Percentiles rank a stretch among this genome's conserved stretches.
phyloP scores from a whole-genome alignment of 2,113 vertebrate genomes.

The Parotia lawesii region DNA sequence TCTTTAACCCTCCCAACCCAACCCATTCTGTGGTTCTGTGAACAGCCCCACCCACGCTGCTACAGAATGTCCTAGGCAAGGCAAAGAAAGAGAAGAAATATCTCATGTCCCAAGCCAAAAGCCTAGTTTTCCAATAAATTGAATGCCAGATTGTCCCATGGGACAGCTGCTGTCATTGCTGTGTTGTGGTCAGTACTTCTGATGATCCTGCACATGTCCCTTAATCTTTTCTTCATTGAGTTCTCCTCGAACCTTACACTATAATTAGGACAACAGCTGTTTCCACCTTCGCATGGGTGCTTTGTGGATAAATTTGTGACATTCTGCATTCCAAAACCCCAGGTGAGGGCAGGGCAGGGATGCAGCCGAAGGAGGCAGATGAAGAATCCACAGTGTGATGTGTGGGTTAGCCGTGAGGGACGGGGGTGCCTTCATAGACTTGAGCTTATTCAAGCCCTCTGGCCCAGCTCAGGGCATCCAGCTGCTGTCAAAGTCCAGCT shows the following conservation, averaged over 20 bases:
- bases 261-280: neutral
- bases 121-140: neutral
- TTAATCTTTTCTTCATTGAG: neutral
- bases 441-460: neutral
- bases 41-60: neutral
- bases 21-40: neutral
- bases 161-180: neutral
- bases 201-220: neutral
- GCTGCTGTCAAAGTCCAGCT: neutral
- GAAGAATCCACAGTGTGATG: neutral
- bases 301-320: neutral
- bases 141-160: rapidly evolving
- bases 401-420: neutral
- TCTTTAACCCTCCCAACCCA: neutral
- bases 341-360: too few species aligned
- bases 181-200: neutral
- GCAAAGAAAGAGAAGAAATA: neutral
- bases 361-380: neutral
- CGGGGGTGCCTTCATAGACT: neutral
- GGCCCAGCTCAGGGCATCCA: neutral
- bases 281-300: neutral
- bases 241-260: neutral
- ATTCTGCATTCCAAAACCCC: neutral
- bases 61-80: neutral
- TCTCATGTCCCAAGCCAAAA: neutral